Evolutionary conservation across 2,797 vertebrate genomes (phyloP).

Genomic region (Odontamblyopus rebecca): DNA sequence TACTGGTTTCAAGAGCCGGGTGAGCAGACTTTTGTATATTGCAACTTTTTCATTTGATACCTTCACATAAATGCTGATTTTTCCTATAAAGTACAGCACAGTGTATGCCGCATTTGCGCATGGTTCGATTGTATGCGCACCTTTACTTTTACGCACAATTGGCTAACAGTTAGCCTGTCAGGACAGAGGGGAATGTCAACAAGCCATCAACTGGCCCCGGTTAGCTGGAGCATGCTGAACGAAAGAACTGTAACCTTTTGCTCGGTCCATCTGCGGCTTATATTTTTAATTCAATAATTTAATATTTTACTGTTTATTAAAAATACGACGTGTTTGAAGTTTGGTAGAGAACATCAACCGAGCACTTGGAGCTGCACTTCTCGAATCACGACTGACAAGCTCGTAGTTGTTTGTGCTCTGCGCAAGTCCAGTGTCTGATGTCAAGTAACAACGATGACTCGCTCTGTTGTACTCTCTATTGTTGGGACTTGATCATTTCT

Average conservation of each 20-base stretch:
- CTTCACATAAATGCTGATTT: not conserved
- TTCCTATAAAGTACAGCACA: not conserved
- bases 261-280: not conserved
- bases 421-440: constrained; percentile 26
- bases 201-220: constrained; percentile 31
- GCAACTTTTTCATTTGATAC: fast-evolving
- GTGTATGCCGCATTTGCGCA: not conserved
- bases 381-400: constrained; percentile 2
- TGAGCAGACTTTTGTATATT: constrained; percentile 49
- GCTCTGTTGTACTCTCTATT: constrained; percentile 21
- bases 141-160: constrained; percentile 16
- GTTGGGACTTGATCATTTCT: not conserved
- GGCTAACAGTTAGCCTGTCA: constrained; percentile 56
- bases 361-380: constrained; percentile 11
- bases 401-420: not conserved
- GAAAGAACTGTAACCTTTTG: not conserved
- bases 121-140: not conserved
- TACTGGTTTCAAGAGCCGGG: constrained; percentile 41
- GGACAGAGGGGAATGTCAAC: constrained; percentile 55
- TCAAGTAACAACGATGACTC: constrained; percentile 18
- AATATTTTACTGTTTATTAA: constrained; percentile 12
- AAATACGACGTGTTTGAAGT: not conserved
- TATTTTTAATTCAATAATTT: not conserved
- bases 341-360: not conserved
- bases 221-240: constrained; percentile 38